Evolutionary conservation across 2,113 vertebrate genomes (phyloP).

Genomic region (Tiliqua scincoides): DNA sequence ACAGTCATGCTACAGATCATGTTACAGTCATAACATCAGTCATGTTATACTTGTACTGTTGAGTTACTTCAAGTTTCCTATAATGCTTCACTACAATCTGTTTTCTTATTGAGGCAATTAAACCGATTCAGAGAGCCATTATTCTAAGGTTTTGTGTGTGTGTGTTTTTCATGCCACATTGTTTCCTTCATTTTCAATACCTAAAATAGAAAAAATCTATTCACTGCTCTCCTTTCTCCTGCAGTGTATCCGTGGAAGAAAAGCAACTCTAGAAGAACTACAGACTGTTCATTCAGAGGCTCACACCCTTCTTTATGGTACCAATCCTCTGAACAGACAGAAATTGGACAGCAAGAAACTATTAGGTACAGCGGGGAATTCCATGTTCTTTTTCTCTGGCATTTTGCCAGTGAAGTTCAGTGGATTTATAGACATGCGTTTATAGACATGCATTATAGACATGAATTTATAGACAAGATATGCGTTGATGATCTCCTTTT

Average conservation of each 20-base stretch:
- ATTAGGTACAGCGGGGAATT: constrained; percentile 63
- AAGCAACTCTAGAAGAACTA: constrained; percentile 94
- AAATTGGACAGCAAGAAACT: constrained; percentile 95
- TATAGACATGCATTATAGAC: no score
- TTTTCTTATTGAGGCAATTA: not conserved
- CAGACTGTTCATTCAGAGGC: constrained; percentile 94
- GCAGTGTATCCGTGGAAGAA: constrained; percentile 93
- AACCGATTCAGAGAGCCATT: not conserved
- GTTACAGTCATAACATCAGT: no score
- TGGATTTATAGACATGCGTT: no score
- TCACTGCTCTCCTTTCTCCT: constrained; percentile 6
- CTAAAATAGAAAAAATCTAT: not conserved
- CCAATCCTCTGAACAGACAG: constrained; percentile 95
- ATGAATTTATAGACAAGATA: not conserved
- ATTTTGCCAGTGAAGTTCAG: not conserved
- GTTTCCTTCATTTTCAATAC: not conserved
- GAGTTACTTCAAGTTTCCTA: not conserved
- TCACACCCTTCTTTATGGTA: constrained; percentile 92
- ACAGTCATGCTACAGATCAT: no score
- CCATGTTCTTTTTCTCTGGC: not conserved
- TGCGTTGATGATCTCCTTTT: not conserved
- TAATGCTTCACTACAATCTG: not conserved
- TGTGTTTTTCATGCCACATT: not conserved
- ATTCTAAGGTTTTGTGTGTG: not conserved
- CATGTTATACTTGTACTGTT: not conserved